A percentile compares a stretch with the other conserved stretches of the same genome.
phyloP scores from a whole-genome alignment of 2,888 invertebrate genomes.

The Acheta domesticus region DNA sequence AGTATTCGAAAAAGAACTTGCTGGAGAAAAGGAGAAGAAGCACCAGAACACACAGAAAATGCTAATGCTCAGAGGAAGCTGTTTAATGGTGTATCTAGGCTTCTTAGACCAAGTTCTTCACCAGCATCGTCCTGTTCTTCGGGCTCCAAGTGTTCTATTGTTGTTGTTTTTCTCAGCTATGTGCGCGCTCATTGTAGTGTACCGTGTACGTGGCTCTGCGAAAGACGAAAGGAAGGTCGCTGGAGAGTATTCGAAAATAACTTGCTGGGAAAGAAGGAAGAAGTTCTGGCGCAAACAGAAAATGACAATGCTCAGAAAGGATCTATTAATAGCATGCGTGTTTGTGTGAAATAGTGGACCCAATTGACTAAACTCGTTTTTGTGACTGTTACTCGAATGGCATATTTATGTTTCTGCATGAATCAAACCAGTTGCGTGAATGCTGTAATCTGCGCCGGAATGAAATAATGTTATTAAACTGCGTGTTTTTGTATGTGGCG shows the following conservation, averaged over 20 bases:
- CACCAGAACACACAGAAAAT: no score
- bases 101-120: background rate
- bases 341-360: no score
- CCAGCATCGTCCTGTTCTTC: background rate
- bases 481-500: no score
- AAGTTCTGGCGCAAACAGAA: background rate
- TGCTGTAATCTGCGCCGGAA: no score
- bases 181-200: background rate
- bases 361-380: no score
- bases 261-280: background rate
- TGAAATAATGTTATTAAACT: no score
- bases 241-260: background rate
- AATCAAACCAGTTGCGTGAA: no score
- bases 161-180: background rate
- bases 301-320: background rate
- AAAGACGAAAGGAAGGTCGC: background rate
- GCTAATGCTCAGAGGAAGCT: background rate
- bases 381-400: no score
- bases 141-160: background rate
- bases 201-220: background rate
- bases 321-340: background rate
- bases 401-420: no score
- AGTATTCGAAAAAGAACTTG: background rate
- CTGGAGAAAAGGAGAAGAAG: background rate
- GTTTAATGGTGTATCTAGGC: background rate